Evolutionary conservation across 2,888 invertebrate genomes (phyloP).

Genomic region (Entomobrya multifasciata): DNA sequence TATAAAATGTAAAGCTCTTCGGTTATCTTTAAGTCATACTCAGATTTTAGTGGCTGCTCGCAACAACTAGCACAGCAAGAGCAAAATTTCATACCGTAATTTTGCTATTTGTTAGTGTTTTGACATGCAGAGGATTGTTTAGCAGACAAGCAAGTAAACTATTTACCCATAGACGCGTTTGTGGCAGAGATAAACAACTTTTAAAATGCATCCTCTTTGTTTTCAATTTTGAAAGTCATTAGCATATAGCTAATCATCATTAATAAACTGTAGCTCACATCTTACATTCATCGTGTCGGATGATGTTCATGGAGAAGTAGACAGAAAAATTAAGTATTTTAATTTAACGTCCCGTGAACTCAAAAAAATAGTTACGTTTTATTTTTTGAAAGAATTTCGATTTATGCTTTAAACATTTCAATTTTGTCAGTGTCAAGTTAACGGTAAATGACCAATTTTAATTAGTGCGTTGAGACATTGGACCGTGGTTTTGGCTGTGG

Average conservation of each 20-base stretch:
- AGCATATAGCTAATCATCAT: neutral
- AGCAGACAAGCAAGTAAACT: slow-evolving; percentile 35
- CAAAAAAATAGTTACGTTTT: no score
- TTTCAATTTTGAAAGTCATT: slow-evolving; percentile 30
- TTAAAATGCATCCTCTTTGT: slow-evolving; percentile 30
- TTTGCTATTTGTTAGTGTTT: slow-evolving; percentile 36
- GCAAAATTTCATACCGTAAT: slow-evolving; percentile 5
- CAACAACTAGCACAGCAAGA: slow-evolving; percentile 33
- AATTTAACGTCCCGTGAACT: no score
- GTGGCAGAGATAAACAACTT: slow-evolving; percentile 24
- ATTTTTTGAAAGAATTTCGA: no score
- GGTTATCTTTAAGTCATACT: slow-evolving; percentile 22
- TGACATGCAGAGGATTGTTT: slow-evolving; percentile 24
- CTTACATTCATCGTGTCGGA: neutral
- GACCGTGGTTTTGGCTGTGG: no score
- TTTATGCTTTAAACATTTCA: no score
- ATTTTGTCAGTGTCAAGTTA: no score
- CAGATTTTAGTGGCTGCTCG: slow-evolving; percentile 30
- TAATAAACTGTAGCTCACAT: neutral
- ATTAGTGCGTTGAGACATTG: neutral
- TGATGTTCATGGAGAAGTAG: no score
- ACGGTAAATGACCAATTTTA: no score
- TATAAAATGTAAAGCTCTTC: slow-evolving; percentile 21
- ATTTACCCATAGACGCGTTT: slow-evolving; percentile 2
- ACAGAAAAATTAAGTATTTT: no score